Conservation (phyloP, 1,140 invertebrate species). For the Eueides isabella region DNA sequence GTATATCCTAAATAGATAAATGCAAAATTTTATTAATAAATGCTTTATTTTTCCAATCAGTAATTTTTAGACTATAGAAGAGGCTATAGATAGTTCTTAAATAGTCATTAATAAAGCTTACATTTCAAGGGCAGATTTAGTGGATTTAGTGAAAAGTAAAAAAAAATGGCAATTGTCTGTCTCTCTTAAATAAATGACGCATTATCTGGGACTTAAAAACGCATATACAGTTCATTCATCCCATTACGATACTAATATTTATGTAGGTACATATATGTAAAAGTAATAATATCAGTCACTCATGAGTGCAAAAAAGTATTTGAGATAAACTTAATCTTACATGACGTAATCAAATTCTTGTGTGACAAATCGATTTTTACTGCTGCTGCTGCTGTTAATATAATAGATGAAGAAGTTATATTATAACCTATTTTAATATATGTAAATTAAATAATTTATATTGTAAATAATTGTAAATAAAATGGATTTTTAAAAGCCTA, state of each 20-base stretch:
- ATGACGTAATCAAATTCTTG: background rate
- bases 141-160: background rate
- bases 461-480: no score
- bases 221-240: background rate
- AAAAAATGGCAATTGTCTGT: no score
- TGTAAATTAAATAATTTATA: no score
- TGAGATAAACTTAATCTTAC: background rate
- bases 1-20: background rate
- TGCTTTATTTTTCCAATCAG: background rate
- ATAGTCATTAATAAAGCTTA: background rate
- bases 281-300: no score
- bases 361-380: background rate
- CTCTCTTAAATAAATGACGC: no score
- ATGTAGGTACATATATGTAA: no score
- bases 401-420: no score
- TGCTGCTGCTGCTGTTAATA: no score
- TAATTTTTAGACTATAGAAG: no score
- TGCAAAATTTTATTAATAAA: background rate
- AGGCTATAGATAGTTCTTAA: no score
- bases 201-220: background rate
- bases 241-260: background rate
- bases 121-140: background rate
- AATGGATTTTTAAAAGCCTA: background rate
- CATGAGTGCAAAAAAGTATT: background rate
- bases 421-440: no score